Base-by-base conservation (phyloP, 1,140 invertebrate genomes). In the Achroia grisella region DNA sequence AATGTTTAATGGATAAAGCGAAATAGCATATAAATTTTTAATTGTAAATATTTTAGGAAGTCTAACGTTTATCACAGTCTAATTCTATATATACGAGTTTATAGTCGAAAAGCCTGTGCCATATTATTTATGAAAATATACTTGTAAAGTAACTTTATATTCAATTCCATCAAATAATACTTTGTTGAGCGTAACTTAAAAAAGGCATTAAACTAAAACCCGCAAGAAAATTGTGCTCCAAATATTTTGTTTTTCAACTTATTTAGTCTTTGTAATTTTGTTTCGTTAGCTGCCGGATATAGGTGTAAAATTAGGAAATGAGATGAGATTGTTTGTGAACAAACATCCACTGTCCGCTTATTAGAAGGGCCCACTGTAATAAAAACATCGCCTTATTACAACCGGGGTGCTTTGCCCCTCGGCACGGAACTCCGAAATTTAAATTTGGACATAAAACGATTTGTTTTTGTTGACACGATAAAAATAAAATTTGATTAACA, bases 351-450 rank as follows among this genome's bases (percentile, higher is more conserved):
- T 74, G 72, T 71, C 77, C 71, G 74, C 67, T 78, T 81, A 81
- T 76, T 81, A 81, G 69, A 72, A 62, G 70, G 68, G 67, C 54
- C 59, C 59, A 56, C 41, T 61, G 77, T 81, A 78, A 81, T 77
- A 80, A 80, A 77, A 81, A 78, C 74, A 81, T 72, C 64, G 64
- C 76, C 77, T 81, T 72, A 78, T 78, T 81, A 74, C 71, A 67
- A 39, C 46, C 49, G 51, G 62, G 56, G 54, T 63, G 48, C 59
- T 61, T 48, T 39, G 47, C 52, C 59, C 52, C 56, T 23, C 17
- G 56, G 50, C 57, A n/a, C n/a, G 56, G 50, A 63, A 62, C 53
- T 63, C 58, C 57, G 48, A 68, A 78, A 75, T 81, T 75, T 68
- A 78, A 81, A 72, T 78, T 71, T 55, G 47, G 55, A 72, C 69